Evolutionary conservation across 2,797 vertebrate genomes (phyloP), one percentile per base, ranked within the genome.

Genomic region (Halcyon leucocephala): DNA sequence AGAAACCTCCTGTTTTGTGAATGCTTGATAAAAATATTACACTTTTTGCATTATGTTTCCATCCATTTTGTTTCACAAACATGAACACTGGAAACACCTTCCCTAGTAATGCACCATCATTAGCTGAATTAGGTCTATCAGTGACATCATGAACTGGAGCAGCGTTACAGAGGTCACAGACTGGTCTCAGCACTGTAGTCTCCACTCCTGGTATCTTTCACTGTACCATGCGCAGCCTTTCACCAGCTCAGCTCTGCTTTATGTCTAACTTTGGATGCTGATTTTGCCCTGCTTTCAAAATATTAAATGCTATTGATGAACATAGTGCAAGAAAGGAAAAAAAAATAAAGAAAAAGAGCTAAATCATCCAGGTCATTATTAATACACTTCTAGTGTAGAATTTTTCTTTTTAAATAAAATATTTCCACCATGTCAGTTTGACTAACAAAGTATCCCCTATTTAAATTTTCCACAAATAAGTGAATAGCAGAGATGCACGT

Each of bases 201-300:
- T 77, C 51, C 21, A 8, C 22, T 74, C 58, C 81, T 77, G 35
- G 1, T 66, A 29, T 66, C 85, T 37, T 93, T 91, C 58, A 22
- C 29, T 62, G 54, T 10, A 19, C 52, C 3, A 2, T 17, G 14
- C 25, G 28, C 20, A 52, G 61, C 49, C 67, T 67, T 26, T 51
- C 57, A n/a, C 18, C 60, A 86, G 14, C 20, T 86, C 58, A 70
- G 62, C 46, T 71, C 2, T 69, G 69, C n/a, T 86, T 62, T 66
- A 17, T 33, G 58, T 49, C n/a, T 62, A 41, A 60, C 49, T 35
- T 73, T 60, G 37, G 33, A 33, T 70, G 44, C 60, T 85, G 55
- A 71, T 91, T 81, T 46, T 94, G n/a, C 24, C 49, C 55, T 90
- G 52, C 66, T 91, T 84, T 84, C 77, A 44, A 55, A 88, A 81